These are phyloP conservation scores for Enteromius argenteus DNA, from an alignment of 2,797 vertebrate genomes.

Conservation along the genomic window DNA sequence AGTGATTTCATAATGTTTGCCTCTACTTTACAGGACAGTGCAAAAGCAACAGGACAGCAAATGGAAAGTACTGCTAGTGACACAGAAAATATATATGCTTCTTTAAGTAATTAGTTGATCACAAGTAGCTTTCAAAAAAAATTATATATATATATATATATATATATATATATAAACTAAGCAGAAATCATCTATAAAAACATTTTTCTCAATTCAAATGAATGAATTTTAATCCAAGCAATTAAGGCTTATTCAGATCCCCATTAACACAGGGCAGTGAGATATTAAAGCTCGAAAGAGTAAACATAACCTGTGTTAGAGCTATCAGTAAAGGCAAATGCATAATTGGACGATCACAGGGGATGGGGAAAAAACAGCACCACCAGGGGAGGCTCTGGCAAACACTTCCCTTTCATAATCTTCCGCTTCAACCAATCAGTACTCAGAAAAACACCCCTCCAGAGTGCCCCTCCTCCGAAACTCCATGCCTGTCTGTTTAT, in stretches of 20 bases:
- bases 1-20: neutral
- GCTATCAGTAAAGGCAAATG: slow-evolving; percentile 28
- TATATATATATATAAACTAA: slow-evolving; percentile 1
- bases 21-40: neutral
- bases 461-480: slow-evolving; percentile 59
- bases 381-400: slow-evolving; percentile 33
- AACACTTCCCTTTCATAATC: slow-evolving; percentile 66
- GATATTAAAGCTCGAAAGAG: slow-evolving; percentile 19
- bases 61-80: neutral
- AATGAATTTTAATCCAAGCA: slow-evolving; percentile 8
- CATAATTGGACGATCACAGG: slow-evolving; percentile 38
- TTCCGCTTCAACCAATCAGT: slow-evolving; percentile 67
- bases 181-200: neutral
- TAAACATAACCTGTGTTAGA: slow-evolving; percentile 28
- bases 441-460: slow-evolving; percentile 51
- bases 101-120: neutral
- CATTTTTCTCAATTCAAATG: neutral
- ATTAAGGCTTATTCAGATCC: slow-evolving; percentile 34
- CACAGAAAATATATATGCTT: neutral
- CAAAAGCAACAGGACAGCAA: neutral
- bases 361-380: slow-evolving; percentile 19
- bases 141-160: slow-evolving; percentile 2
- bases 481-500: slow-evolving; percentile 62
- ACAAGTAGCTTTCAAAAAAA: neutral
- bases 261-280: slow-evolving; percentile 46